Evolutionary conservation across 2,888 invertebrate species (phyloP), one percentile per base, ranked within the genome.

Genomic region (Drosophila vallismaia): DNA sequence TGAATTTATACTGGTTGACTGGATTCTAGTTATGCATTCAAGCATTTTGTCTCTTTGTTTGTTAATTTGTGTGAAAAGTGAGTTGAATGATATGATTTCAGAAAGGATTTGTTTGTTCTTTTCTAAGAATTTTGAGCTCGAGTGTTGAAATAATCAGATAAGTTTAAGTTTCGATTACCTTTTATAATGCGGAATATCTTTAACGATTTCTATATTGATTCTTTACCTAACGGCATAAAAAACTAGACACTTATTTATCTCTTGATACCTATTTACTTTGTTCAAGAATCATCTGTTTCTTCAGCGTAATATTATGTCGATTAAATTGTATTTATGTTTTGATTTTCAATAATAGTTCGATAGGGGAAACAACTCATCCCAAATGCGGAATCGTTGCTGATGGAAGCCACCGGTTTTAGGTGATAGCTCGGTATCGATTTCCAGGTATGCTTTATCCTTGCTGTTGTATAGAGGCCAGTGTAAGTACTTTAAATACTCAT

Each of bases 391-490:
- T 28, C 88, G 79, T n/a, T 89, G 64, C 14, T 70, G 62, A 48
- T 76, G 75, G 9, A 89, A 73, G 4, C 89, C 88, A 4, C 86
- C 81, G 3, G 50, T 31, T 64, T 83, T 88, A 33, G 88, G 70
- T 0, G 68, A 75, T 14, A 91, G 53, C 5, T 89, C 70, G 0
- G 75, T 51, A 9, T 87, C 89, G 12, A 91, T 92, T 57, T 91
- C 89, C 48, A 91, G 62, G 66, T 89, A 91, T 3, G 75, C 58
- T 24, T 88, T 82, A 8, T 79, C 74, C 0, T 68, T 48, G 2
- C 59, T 7, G 46, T 71, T 67, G 28, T 91, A 89, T 1, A 79
- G 69, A 3, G 81, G 76, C 91, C 91, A 91, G 12, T 71, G 49
- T 0, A 90, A 42, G 38, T 74, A 63, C 38, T 73, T 71, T 0